A percentile compares a stretch with the other conserved stretches of the same genome.
These are phyloP conservation scores for Drosophila colorata DNA, from an alignment of 2,888 invertebrate species.

Conservation along the genomic window DNA sequence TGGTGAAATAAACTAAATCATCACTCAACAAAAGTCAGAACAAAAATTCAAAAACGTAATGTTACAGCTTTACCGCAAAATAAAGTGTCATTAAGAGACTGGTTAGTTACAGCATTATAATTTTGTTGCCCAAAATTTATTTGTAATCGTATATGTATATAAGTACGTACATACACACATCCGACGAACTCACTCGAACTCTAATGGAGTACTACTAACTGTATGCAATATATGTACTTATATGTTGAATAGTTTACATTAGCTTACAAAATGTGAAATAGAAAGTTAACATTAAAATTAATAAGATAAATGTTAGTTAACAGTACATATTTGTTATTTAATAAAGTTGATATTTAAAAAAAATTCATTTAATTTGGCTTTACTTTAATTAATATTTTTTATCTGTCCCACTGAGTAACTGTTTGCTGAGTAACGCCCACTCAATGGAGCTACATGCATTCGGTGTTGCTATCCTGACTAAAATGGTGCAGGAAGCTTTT, in stretches of 20 bases:
- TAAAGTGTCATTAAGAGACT: too few relatives aligned
- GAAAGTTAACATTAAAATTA: slow-evolving; percentile 84
- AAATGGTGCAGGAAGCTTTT: too few relatives aligned
- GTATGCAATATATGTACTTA: slow-evolving; percentile 8
- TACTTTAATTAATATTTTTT: not conserved
- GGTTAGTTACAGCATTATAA: too few relatives aligned
- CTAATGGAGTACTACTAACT: not conserved
- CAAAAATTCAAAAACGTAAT: too few relatives aligned
- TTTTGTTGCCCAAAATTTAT: too few relatives aligned
- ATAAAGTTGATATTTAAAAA: slow-evolving; percentile 54
- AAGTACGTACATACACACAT: not conserved
- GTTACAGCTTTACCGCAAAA: too few relatives aligned
- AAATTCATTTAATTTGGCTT: not conserved
- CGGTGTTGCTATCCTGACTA: too few relatives aligned
- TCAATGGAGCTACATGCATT: too few relatives aligned
- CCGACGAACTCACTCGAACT: not conserved
- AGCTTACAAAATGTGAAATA: slow-evolving; percentile 83
- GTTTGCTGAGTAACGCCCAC: too few relatives aligned
- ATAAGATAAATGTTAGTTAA: slow-evolving; percentile 72
- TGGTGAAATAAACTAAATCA: too few relatives aligned
- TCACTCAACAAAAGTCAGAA: too few relatives aligned
- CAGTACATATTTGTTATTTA: slow-evolving; percentile 52
- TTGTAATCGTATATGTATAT: not conserved
- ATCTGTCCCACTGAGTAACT: too few relatives aligned
- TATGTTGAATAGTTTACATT: slow-evolving; percentile 40